A percentile compares a stretch with the other conserved stretches of the same genome.
Evolutionary conservation across 2,797 vertebrate species (phyloP).

Genomic region (Labeo calbasu): DNA sequence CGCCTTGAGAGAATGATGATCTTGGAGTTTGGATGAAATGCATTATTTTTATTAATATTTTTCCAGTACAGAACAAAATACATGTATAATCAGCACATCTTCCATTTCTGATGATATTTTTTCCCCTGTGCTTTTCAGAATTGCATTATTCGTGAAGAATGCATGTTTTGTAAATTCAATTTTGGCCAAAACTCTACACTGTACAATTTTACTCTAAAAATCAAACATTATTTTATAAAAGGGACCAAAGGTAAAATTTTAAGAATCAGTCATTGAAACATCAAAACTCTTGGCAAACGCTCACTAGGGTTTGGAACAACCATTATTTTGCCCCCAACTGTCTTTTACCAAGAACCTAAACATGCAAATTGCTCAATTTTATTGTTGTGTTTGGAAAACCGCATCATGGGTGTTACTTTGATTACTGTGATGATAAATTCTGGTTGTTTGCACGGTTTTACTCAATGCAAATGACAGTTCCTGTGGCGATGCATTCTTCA

Average conservation of each 20-base stretch:
- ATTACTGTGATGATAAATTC: background rate
- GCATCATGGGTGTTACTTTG: background rate
- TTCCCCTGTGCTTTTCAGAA: background rate
- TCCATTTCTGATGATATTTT: background rate
- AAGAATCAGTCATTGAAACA: background rate
- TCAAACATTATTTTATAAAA: background rate
- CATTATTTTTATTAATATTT: background rate
- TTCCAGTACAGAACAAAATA: background rate
- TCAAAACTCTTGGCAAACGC: background rate
- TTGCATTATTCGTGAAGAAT: background rate
- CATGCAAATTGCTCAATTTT: background rate
- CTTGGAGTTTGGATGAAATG: background rate
- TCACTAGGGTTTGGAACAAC: conserved; percentile 5
- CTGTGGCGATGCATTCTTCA: background rate
- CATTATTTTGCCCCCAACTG: background rate
- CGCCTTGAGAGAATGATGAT: background rate
- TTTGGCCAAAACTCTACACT: background rate
- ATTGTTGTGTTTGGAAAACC: background rate
- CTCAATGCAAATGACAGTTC: background rate
- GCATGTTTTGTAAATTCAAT: background rate
- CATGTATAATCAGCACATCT: background rate
- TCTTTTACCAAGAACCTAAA: background rate
- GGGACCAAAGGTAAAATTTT: background rate
- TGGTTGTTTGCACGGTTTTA: background rate
- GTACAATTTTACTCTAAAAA: background rate